A percentile compares a stretch with the other conserved stretches of the same genome.
These are phyloP conservation scores for Noctilio leporinus DNA, from an alignment of 2,113 vertebrate species.

Conservation along the genomic window DNA sequence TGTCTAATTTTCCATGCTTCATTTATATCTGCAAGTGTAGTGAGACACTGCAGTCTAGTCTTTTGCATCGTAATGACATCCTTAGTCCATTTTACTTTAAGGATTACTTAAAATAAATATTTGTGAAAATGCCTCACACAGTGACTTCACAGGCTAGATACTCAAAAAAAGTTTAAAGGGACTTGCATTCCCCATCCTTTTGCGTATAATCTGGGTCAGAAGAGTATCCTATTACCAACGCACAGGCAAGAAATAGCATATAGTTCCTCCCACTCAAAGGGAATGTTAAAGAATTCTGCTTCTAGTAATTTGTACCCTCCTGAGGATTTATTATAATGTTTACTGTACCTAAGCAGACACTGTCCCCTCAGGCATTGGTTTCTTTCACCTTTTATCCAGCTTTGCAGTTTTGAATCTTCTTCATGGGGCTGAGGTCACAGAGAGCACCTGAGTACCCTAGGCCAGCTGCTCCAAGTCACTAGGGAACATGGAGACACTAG, in stretches of 20 bases:
- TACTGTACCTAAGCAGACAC: neutral
- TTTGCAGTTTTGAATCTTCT: neutral
- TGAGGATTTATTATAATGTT: neutral
- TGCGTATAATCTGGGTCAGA: neutral
- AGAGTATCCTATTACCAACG: neutral
- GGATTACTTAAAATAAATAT: neutral
- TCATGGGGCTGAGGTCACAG: neutral
- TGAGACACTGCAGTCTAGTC: neutral
- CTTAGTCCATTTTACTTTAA: neutral
- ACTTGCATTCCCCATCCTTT: neutral
- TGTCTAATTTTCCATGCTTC: neutral
- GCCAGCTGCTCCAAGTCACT: neutral
- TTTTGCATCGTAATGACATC: neutral
- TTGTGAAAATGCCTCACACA: neutral
- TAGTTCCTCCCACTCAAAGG: neutral
- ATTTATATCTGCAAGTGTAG: neutral
- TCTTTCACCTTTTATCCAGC: neutral
- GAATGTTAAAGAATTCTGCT: neutral
- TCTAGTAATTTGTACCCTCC: neutral
- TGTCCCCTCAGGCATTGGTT: neutral
- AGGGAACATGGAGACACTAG: neutral
- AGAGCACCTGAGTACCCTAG: accelerated
- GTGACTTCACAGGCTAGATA: neutral
- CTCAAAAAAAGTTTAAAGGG: neutral
- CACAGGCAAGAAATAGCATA: neutral